Conservation (phyloP, 2,888 invertebrate genomes). For the Eristalis intricaria region DNA sequence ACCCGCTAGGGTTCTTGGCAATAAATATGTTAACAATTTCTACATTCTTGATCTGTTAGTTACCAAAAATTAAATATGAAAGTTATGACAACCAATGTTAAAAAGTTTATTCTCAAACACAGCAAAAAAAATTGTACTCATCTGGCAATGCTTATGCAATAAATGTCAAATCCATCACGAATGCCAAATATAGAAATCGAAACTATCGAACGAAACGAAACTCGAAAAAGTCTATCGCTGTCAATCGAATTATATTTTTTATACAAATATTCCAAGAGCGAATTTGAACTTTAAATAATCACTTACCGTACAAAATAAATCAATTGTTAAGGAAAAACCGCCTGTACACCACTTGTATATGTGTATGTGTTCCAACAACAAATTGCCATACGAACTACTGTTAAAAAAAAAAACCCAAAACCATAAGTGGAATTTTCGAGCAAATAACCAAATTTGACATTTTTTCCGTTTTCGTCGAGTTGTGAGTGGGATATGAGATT, state of each 20-base stretch:
- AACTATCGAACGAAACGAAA: conserved; percentile 70
- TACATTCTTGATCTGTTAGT: no score
- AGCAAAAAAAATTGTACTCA: neutral
- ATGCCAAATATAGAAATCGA: conserved; percentile 49
- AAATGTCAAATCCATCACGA: conserved; percentile 16
- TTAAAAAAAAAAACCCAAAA: conserved; percentile 30
- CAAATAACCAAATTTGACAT: conserved; percentile 53
- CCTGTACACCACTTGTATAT: conserved; percentile 17
- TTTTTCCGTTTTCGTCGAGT: conserved; percentile 38
- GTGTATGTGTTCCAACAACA: conserved; percentile 29
- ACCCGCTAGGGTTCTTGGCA: no score
- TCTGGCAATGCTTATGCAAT: conserved; percentile 25
- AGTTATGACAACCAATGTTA: no score
- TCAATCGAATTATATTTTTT: conserved; percentile 61
- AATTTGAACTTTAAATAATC: conserved; percentile 17
- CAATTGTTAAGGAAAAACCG: neutral
- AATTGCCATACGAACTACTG: conserved; percentile 48
- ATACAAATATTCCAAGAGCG: conserved; percentile 20
- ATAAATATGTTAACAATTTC: no score
- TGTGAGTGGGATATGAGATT: conserved; percentile 47
- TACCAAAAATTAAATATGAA: no score
- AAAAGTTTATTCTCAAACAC: no score
- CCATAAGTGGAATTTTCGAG: conserved; percentile 39
- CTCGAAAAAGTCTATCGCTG: conserved; percentile 55
- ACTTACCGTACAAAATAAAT: conserved; percentile 21